Percentiles rank a stretch among this genome's conserved stretches.
These are phyloP conservation scores for Aulostomus chinensis DNA, from an alignment of 2,797 vertebrate species.

Conservation along the genomic window DNA sequence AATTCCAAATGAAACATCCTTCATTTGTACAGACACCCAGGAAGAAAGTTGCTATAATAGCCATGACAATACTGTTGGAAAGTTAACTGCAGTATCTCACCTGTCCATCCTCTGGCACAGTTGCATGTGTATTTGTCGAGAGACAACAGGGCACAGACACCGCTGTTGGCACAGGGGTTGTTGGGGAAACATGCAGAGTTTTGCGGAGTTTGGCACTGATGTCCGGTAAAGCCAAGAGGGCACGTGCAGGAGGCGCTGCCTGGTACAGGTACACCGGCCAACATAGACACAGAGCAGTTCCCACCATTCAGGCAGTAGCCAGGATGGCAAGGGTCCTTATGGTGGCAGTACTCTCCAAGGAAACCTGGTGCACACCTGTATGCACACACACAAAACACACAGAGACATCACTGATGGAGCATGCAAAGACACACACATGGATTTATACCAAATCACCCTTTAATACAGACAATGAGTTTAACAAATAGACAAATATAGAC, in stretches of 20 bases:
- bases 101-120: slow-evolving; percentile 88
- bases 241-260: slow-evolving; percentile 83
- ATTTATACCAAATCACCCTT: slow-evolving; percentile 4
- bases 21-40: too few species aligned
- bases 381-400: slow-evolving; percentile 32
- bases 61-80: too few species aligned
- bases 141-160: slow-evolving; percentile 82
- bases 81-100: slow-evolving; percentile 72
- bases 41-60: too few species aligned
- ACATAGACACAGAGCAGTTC: slow-evolving; percentile 83
- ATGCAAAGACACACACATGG: slow-evolving; percentile 5
- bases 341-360: slow-evolving; percentile 92
- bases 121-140: slow-evolving; percentile 84
- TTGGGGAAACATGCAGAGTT: slow-evolving; percentile 87
- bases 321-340: slow-evolving; percentile 88
- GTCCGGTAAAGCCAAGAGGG: slow-evolving; percentile 84
- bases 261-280: slow-evolving; percentile 71
- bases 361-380: slow-evolving; percentile 88
- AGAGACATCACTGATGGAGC: slow-evolving; percentile 13
- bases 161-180: slow-evolving; percentile 87
- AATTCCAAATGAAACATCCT: too few species aligned
- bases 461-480: slow-evolving; percentile 20
- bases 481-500: slow-evolving; percentile 15
- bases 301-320: slow-evolving; percentile 88
- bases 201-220: slow-evolving; percentile 84